Conservation (phyloP, 2,888 invertebrate genomes). For the Athalia rosae region DNA sequence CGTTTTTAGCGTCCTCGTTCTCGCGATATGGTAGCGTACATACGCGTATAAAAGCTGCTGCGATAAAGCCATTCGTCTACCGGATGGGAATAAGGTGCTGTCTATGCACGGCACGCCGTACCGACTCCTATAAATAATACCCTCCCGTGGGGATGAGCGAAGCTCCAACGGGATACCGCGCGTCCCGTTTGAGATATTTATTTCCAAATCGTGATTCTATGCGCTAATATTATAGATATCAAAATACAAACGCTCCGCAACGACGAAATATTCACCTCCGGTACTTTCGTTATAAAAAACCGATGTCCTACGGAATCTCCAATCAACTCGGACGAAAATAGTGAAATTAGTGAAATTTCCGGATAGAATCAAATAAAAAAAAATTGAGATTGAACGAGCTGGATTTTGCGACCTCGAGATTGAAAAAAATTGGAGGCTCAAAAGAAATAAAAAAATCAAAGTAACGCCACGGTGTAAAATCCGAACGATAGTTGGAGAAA, state of each 20-base stretch:
- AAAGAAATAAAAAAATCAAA: conserved; percentile 14
- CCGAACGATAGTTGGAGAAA: background rate
- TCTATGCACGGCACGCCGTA: conserved; percentile 71
- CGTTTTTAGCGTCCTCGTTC: conserved; percentile 65
- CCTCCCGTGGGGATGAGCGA: conserved; percentile 47
- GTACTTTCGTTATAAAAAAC: too few relatives aligned
- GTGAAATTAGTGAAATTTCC: too few relatives aligned
- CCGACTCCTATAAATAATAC: conserved; percentile 69
- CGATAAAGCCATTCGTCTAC: conserved; percentile 64
- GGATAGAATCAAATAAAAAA: too few relatives aligned
- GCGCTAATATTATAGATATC: conserved; percentile 3
- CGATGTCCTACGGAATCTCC: too few relatives aligned
- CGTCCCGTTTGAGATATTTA: conserved; percentile 58
- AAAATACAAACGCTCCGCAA: background rate
- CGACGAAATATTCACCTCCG: background rate
- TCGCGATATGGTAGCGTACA: conserved; percentile 35
- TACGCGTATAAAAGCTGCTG: background rate
- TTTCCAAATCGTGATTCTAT: conserved; percentile 61
- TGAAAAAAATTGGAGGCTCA: too few relatives aligned
- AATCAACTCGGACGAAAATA: too few relatives aligned
- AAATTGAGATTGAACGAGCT: too few relatives aligned
- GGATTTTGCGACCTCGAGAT: too few relatives aligned
- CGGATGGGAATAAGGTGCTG: conserved; percentile 66
- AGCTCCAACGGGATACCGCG: conserved; percentile 45
- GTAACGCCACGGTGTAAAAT: background rate